Percentiles rank a stretch among this genome's conserved stretches.
Evolutionary conservation across 2,797 vertebrate species (phyloP).

Genomic region (Acropternis orthonyx): DNA sequence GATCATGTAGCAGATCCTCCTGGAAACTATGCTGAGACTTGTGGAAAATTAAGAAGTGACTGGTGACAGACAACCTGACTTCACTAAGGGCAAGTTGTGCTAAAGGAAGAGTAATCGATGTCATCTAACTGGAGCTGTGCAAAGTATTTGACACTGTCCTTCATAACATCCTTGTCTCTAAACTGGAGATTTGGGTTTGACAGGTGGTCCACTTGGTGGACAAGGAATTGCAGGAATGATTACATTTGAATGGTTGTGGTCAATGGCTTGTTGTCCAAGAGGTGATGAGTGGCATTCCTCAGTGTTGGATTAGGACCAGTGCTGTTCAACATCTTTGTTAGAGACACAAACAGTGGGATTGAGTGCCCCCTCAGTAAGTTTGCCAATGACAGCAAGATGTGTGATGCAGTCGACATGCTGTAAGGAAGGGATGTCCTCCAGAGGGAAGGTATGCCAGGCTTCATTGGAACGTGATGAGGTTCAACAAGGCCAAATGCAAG

Average conservation of each 20-base stretch:
- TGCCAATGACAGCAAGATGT: background rate
- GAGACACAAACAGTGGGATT: background rate
- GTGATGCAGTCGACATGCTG: too few relatives aligned
- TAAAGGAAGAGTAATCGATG: background rate
- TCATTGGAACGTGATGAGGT: background rate
- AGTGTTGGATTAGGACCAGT: background rate
- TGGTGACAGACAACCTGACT: background rate
- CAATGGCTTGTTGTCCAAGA: background rate
- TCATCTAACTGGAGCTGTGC: background rate
- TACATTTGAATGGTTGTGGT: background rate
- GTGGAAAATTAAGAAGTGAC: background rate
- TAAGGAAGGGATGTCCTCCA: background rate
- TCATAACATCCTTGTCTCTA: too few relatives aligned
- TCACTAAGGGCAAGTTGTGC: background rate
- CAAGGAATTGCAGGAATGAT: background rate
- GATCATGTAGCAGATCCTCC: background rate
- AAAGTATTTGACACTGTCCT: background rate
- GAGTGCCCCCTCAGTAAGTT: too few relatives aligned
- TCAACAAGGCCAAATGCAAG: background rate
- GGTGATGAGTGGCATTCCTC: rapidly evolving
- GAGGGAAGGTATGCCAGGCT: background rate
- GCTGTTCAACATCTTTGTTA: background rate
- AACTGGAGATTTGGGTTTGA: background rate
- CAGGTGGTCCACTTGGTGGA: too few relatives aligned
- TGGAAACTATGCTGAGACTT: background rate